Evolutionary conservation across 2,888 invertebrate species (phyloP), one percentile per base, ranked within the genome.

Genomic region (Spicauda simplicius): DNA sequence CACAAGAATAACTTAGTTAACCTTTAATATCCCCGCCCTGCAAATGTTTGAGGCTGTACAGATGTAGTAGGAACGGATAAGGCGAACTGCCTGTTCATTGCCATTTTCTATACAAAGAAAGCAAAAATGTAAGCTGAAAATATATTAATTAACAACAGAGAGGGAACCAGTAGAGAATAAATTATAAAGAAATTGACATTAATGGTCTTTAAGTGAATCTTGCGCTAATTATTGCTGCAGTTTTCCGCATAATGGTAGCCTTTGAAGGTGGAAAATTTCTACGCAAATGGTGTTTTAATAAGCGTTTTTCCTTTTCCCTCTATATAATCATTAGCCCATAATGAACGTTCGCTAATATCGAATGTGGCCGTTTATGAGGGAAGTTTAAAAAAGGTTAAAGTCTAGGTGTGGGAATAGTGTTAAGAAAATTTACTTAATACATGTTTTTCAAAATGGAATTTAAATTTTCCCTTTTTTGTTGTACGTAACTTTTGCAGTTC

Each of bases 101-200:
- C n/a, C 6, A 1, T 1, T n/a, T 14, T n/a, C 45, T n/a, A 11
- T 45, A 45, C 11, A 45, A 12, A 45, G n/a, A 12, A 41, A n/a
- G n/a, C 5, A 45, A 41, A 41, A 48, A 48, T 48, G 48, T 1
- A n/a, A 48, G 45, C 48, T 14, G 48, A 50, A 60, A 52, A 60
- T 60, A 59, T 59, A 59, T 37, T 19, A 60, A 52, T 52, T 60
- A 45, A 59, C 58, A 45, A 45, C 16, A 25, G 14, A 54, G 11
- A 45, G 30, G 59, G 54, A 25, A 59, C 54, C 19, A 19, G 25
- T 11, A 25, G 18, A 8, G 48, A 66, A 69, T 69, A 72, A 69
- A 72, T 72, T 69, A 71, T 63, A 71, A 68, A 64, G 64, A 64
- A 72, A 69, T 59, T 68, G 68, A 70, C 71, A 62, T 68, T 72